These are phyloP conservation scores for Nipponacmea schrenckii DNA, from an alignment of 2,888 invertebrate species.

Conservation along the genomic window DNA sequence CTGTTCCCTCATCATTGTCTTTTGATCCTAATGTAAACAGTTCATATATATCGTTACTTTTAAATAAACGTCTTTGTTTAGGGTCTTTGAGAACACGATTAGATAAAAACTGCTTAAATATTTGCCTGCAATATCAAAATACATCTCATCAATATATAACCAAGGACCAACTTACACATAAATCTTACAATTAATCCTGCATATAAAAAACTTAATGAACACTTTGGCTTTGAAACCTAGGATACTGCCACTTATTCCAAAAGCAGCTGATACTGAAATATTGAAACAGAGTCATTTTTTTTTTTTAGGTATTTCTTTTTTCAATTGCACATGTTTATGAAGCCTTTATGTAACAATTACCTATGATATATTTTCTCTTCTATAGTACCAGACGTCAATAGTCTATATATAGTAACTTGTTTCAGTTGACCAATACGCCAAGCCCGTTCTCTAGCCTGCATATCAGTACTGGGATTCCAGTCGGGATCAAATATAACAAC, in stretches of 20 bases:
- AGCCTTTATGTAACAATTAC: slow-evolving; percentile 39
- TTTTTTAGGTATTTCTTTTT: not conserved
- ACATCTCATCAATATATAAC: not conserved
- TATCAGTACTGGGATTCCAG: slow-evolving; percentile 96
- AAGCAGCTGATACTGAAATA: not conserved
- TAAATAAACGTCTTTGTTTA: slow-evolving; percentile 87
- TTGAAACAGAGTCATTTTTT: not conserved
- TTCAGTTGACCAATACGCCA: slow-evolving; percentile 90
- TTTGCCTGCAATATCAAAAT: slow-evolving; percentile 75
- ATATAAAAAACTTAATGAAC: no score
- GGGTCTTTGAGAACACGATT: slow-evolving; percentile 91
- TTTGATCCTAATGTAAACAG: slow-evolving; percentile 83
- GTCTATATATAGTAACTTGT: slow-evolving; percentile 85
- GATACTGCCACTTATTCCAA: no score
- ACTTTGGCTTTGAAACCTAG: no score
- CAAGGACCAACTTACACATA: no score
- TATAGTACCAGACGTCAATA: slow-evolving; percentile 89
- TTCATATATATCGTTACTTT: slow-evolving; percentile 87
- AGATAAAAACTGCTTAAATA: slow-evolving; percentile 91
- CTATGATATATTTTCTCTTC: slow-evolving; percentile 96
- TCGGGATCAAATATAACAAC: slow-evolving; percentile 95
- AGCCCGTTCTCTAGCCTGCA: slow-evolving; percentile 73
- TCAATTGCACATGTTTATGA: not conserved
- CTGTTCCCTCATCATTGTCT: slow-evolving; percentile 72
- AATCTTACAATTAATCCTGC: no score